Evolutionary conservation across 2,888 invertebrate genomes (phyloP).

Genomic region (Teleiodes luculella): DNA sequence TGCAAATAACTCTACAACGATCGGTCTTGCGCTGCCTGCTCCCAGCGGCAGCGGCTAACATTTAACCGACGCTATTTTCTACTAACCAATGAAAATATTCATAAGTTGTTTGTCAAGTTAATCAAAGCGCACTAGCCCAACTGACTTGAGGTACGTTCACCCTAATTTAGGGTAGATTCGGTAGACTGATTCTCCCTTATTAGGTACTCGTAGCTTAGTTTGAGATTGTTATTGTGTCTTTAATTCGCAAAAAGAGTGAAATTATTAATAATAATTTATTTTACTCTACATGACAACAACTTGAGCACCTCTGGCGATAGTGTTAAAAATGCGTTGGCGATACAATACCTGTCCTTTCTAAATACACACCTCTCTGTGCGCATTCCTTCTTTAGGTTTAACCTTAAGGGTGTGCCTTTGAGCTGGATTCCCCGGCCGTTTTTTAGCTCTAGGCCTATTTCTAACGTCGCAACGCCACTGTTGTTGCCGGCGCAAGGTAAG

Average conservation of each 20-base stretch:
- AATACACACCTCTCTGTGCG: conserved; percentile 93
- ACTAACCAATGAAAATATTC: too few relatives aligned
- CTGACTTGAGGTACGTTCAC: too few relatives aligned
- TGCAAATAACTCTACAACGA: too few relatives aligned
- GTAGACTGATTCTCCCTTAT: too few relatives aligned
- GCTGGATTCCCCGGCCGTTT: conserved; percentile 86
- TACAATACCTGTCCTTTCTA: conserved; percentile 80
- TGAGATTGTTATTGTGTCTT: not conserved
- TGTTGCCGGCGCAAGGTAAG: conserved; percentile 91
- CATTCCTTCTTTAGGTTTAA: conserved; percentile 95
- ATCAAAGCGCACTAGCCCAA: too few relatives aligned
- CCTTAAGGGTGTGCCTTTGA: conserved; percentile 92
- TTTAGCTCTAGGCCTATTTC: conserved; percentile 91
- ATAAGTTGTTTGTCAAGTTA: too few relatives aligned
- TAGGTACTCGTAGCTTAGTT: not conserved
- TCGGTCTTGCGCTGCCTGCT: too few relatives aligned
- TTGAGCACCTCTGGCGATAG: conserved; percentile 57
- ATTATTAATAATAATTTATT: not conserved
- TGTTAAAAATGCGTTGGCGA: conserved; percentile 80
- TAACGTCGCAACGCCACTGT: conserved; percentile 92
- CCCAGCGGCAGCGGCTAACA: too few relatives aligned
- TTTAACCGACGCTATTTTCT: too few relatives aligned
- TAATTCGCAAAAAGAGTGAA: not conserved
- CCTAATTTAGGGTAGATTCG: too few relatives aligned
- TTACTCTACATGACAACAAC: conserved; percentile 15